Percentiles rank a stretch among this genome's conserved stretches.
These are phyloP conservation scores for Amphipyra berbera DNA, from an alignment of 2,888 invertebrate genomes.

Conservation along the genomic window DNA sequence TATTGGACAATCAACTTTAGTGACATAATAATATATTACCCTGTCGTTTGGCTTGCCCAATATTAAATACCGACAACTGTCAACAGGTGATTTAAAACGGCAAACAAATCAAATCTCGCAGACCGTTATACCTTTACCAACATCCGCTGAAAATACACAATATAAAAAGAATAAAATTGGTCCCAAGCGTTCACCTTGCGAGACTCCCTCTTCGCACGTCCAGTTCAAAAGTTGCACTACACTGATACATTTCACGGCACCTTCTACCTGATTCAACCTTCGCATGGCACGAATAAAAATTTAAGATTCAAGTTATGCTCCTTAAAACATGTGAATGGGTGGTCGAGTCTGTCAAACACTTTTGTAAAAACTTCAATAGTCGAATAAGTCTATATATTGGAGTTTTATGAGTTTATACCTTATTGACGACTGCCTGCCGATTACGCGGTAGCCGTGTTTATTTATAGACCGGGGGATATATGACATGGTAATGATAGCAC, in stretches of 20 bases:
- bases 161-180: conserved; percentile 70
- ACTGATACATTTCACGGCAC: conserved; percentile 87
- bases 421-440: conserved; percentile 24
- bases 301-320: conserved; percentile 69
- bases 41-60: neutral
- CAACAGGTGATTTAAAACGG: conserved; percentile 39
- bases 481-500: conserved; percentile 5
- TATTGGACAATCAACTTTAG: too few relatives aligned
- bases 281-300: conserved; percentile 72
- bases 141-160: conserved; percentile 67
- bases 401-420: conserved; percentile 58
- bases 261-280: conserved; percentile 84
- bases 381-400: conserved; percentile 42
- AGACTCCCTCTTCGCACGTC: conserved; percentile 86
- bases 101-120: conserved; percentile 46
- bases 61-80: conserved; percentile 3
- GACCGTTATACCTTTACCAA: conserved; percentile 57
- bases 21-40: too few relatives aligned
- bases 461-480: conserved; percentile 21
- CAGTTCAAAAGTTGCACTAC: conserved; percentile 87
- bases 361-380: conserved; percentile 65
- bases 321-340: conserved; percentile 73
- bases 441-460: conserved; percentile 37
- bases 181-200: conserved; percentile 78
- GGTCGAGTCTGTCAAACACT: conserved; percentile 74